A percentile compares a stretch with the other conserved stretches of the same genome.
phyloP scores from a whole-genome alignment of 2,113 vertebrate genomes.

The Hipposideros armiger region DNA sequence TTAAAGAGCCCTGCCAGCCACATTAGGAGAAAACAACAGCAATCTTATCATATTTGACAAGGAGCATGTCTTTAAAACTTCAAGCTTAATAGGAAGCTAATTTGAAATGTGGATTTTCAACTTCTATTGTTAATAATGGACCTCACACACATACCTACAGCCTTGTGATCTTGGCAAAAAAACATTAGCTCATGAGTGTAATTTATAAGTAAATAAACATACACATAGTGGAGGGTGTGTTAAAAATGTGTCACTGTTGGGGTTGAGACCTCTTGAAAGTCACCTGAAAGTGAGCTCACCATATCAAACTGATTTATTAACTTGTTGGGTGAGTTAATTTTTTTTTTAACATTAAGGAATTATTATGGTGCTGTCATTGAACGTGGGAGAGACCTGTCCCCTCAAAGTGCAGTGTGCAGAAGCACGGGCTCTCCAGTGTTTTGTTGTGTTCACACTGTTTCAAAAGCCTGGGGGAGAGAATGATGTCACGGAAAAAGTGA shows the following conservation, averaged over 20 bases:
- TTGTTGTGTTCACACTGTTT: not conserved
- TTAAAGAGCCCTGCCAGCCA: not conserved
- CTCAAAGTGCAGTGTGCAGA: not conserved
- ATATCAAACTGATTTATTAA: not conserved
- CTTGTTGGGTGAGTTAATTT: not conserved
- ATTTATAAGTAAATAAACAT: conserved; percentile 25
- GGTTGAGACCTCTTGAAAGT: conserved; percentile 20
- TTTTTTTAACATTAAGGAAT: not conserved
- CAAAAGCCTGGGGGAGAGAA: not conserved
- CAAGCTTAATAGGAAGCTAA: not conserved
- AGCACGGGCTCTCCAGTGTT: not conserved
- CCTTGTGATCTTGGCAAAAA: conserved; percentile 6
- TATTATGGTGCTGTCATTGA: not conserved
- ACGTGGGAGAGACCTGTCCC: not conserved
- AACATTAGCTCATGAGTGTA: not conserved
- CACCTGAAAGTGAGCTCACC: not conserved
- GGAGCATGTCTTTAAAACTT: not conserved
- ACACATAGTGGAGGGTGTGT: not conserved
- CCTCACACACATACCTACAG: not conserved
- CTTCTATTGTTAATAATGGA: not conserved
- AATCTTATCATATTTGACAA: not conserved
- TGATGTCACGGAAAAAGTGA: not conserved
- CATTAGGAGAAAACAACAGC: not conserved
- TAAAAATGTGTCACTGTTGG: not conserved
- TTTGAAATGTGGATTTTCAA: conserved; percentile 7